Evolutionary conservation across 1,140 invertebrate species (phyloP), one percentile per base, ranked within the genome.

Genomic region (Bombus pascuorum): DNA sequence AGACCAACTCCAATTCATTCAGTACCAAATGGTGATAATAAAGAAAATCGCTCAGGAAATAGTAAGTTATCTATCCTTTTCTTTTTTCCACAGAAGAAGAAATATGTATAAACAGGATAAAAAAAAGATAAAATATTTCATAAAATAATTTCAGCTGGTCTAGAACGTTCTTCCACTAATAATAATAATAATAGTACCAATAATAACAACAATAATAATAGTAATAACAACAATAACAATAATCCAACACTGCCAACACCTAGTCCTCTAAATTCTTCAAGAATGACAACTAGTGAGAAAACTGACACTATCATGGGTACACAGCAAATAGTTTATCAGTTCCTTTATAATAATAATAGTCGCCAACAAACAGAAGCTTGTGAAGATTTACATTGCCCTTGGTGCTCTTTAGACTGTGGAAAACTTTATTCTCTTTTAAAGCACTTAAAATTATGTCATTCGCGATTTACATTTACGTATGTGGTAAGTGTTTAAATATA

Each of bases 311-410:
- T 89, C 94, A 91, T 95, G 95, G 86, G 86, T 83, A 92, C 91
- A 22, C 94, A 93, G 57, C 97, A 98, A 95, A 98, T 99, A 81
- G 98, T 98, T 84, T 99, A 99, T 95, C 98, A 99, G 95, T 99
- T 99, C 95, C 96, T 99, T 84, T 99, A 99, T 93, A 99, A 99
- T 94, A 99, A 99, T 93, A 99, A 98, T 93, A 98, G 98, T 59
- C 96, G 98, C 47, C 98, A 99, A 93, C 98, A 99, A 95, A 99
- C 98, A 2, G 98, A 99, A 95, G 98, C 98, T 37, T 97, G 98
- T 65, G 97, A 98, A 91, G 98, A 99, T 95, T 95, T 99, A 25
- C 97, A 98, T 89, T 99, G 99, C 94, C 98, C 98, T 3, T 99
- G 98, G 98, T 99, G 99, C 93, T 98, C 97, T 1, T 95, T 99